Evolutionary conservation across 1,140 invertebrate genomes (phyloP), one percentile per base, ranked within the genome.

Genomic region (Drosophila leontia): DNA sequence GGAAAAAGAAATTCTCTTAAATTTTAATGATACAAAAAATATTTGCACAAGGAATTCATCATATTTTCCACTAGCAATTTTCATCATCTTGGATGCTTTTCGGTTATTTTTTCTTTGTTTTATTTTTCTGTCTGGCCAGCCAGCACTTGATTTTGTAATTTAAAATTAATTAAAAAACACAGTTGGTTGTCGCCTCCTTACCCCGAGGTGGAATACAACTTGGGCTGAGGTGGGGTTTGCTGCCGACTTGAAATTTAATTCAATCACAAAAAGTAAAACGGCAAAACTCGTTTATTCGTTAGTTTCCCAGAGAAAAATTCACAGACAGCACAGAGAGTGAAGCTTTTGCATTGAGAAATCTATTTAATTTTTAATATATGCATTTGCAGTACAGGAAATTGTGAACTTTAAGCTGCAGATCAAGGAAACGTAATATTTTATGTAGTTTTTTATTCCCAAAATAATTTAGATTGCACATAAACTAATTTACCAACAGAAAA

Each of bases 11-110:
- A 56, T 68, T 71, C 79, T 78, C 50, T 87, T 64, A 87, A 88
- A 88, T 83, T 87, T 83, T 88, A 87, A 87, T 88, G 84, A 80
- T 83, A 75, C 32, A 76, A 87, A 76, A 87, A 87, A 87, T 86
- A 80, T 81, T 78, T 82, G 65, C 80, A 69, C 64, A 74, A 75
- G 42, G 50, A 75, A 69, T 50, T 70, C 37, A 26, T 44, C 47
- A 69, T 53, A 39, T 45, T 55, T 37, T n/a, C 11, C 67, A 32
- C 23, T 11, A 32, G 34, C 47, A 23, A 44, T 53, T 53, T 67
- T 39, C 44, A 67, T 48, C 32, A 44, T 53, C 67, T 44, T 35
- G n/a, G 23, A 3, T 55, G 42, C 7, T 23, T 53, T 13, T 35
- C 23, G 50, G 7, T 50, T 17, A 3, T 32, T 17, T 34, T 51